Conservation (phyloP, 2,797 vertebrate species). For the Dicrostonyx torquatus region DNA sequence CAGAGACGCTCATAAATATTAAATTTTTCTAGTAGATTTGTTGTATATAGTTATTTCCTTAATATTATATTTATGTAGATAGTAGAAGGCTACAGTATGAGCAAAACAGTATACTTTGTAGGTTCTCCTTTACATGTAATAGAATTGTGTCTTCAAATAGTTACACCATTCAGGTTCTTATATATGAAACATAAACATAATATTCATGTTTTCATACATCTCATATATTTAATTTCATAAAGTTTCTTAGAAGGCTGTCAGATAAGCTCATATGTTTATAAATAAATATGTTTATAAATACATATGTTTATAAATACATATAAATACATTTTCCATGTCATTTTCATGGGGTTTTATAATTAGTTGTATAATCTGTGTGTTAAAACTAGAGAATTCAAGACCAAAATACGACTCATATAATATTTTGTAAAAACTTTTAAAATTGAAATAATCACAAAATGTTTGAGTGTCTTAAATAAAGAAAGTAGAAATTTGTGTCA, state of each 20-base stretch:
- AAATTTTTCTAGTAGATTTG: slow-evolving; percentile 13
- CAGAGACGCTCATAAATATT: neutral
- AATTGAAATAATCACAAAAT: neutral
- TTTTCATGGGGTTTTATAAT: neutral
- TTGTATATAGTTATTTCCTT: neutral
- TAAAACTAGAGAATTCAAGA: slow-evolving; percentile 21
- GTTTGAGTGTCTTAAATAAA: slow-evolving; percentile 23
- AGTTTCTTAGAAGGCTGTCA: slow-evolving; percentile 29
- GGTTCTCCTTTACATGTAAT: neutral
- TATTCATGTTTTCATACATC: neutral
- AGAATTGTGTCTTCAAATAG: neutral
- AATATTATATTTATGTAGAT: slow-evolving; percentile 5
- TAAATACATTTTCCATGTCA: neutral
- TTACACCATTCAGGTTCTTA: slow-evolving; percentile 6
- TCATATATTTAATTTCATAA: neutral
- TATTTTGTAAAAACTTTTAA: neutral
- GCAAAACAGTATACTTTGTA: neutral
- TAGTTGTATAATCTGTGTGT: neutral
- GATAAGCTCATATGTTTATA: slow-evolving; percentile 11
- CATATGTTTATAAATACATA: slow-evolving; percentile 27
- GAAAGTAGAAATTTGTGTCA: neutral
- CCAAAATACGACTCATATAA: neutral
- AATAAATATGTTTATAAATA: slow-evolving; percentile 30
- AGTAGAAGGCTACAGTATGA: neutral
- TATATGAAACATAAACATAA: neutral